Evolutionary conservation across 2,797 vertebrate genomes (phyloP).

Genomic region (Amniataba percoides): DNA sequence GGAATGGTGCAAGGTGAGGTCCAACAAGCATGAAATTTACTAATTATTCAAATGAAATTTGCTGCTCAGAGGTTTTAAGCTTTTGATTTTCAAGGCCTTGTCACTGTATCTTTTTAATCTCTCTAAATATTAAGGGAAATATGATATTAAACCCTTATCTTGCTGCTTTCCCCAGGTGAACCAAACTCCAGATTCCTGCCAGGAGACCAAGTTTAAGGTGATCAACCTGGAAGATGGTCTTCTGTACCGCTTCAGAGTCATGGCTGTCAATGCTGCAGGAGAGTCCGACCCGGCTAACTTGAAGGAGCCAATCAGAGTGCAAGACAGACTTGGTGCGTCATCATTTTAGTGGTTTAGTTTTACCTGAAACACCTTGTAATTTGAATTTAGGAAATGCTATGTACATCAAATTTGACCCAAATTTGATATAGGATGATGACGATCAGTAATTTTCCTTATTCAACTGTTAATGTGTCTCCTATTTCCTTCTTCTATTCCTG

Average conservation of each 20-base stretch:
- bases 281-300: constrained; percentile 93
- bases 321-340: constrained; percentile 94
- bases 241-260: constrained; percentile 93
- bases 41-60: background rate
- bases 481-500: background rate
- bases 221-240: constrained; percentile 90
- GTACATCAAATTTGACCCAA: background rate
- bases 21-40: background rate
- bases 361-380: background rate
- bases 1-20: constrained; percentile 90
- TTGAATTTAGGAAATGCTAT: background rate
- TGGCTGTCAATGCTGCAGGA: constrained; percentile 95
- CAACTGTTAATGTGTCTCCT: background rate
- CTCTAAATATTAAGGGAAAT: background rate
- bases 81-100: background rate
- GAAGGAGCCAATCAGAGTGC: constrained; percentile 91
- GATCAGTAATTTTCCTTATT: background rate
- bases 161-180: constrained; percentile 85
- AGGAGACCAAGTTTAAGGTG: constrained; percentile 94
- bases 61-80: background rate
- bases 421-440: too few relatives aligned
- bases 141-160: background rate
- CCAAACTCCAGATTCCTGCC: constrained; percentile 95
- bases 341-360: background rate
- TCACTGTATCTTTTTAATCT: background rate